A percentile compares a stretch with the other conserved stretches of the same genome.
These are phyloP conservation scores for Protosalanx chinensis DNA, from an alignment of 2,797 vertebrate species.

Conservation along the genomic window DNA sequence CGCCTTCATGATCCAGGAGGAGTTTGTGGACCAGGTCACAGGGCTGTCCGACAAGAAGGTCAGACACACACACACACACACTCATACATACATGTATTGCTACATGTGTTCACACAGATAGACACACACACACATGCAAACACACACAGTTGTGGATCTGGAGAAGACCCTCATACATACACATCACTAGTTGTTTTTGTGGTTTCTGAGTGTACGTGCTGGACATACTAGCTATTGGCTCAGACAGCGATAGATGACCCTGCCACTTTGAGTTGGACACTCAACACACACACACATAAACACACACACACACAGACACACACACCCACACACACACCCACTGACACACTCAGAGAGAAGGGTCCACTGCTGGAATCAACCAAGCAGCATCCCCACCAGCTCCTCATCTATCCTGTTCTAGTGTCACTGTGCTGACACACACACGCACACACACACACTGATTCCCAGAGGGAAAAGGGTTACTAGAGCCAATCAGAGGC, in stretches of 20 bases:
- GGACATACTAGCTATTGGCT: slow-evolving; percentile 45
- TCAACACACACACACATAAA: slow-evolving; percentile 48
- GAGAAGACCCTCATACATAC: too few species aligned
- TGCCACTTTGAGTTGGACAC: slow-evolving; percentile 39
- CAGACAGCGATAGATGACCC: slow-evolving; percentile 16
- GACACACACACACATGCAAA: slow-evolving; percentile 23
- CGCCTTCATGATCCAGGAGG: slow-evolving; percentile 99
- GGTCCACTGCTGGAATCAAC: too few species aligned
- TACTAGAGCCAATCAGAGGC: not conserved
- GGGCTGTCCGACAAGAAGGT: slow-evolving; percentile 82
- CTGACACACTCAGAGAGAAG: not conserved
- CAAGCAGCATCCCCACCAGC: too few species aligned
- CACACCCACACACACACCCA: not conserved
- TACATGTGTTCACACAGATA: not conserved
- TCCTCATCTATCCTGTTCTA: too few species aligned
- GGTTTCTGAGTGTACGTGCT: not conserved
- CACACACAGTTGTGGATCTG: slow-evolving; percentile 50
- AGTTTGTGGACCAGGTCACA: slow-evolving; percentile 98
- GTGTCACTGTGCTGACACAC: too few species aligned
- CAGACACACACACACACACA: not conserved
- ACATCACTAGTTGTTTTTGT: not conserved
- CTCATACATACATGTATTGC: not conserved
- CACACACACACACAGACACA: not conserved
- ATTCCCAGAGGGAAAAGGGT: too few species aligned
- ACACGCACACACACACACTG: too few species aligned